phyloP scores from a whole-genome alignment of 2,797 vertebrate species.

The Epinephelus awoara region DNA sequence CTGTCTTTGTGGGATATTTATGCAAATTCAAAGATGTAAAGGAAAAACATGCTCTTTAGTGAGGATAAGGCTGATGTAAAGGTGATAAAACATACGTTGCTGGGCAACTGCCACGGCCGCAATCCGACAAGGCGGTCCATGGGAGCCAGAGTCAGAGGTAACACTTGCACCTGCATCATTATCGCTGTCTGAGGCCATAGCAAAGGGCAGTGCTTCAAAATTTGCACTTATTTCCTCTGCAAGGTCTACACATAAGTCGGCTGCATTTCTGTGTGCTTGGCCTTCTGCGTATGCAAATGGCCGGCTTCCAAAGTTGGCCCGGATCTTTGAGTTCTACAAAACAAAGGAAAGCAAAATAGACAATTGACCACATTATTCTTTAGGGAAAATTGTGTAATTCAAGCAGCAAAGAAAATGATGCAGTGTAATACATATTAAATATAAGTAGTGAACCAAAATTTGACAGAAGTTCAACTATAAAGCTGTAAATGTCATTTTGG shows the following conservation, averaged over 20 bases:
- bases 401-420: neutral
- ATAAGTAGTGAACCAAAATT: neutral
- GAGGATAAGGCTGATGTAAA: neutral
- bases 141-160: constrained; percentile 94
- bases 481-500: neutral
- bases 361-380: neutral
- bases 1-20: neutral
- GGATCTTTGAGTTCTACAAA: constrained; percentile 95
- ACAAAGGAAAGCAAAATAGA: neutral
- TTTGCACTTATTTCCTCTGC: constrained; percentile 99
- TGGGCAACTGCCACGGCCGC: constrained; percentile 93
- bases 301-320: constrained; percentile 95
- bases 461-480: neutral
- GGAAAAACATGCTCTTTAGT: neutral
- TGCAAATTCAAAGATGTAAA: constrained; percentile 4
- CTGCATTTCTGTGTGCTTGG: constrained; percentile 97
- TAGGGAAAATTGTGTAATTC: neutral
- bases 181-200: constrained; percentile 99
- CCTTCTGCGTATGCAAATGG: constrained; percentile 96
- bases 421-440: neutral
- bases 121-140: constrained; percentile 96
- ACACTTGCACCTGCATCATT: constrained; percentile 97
- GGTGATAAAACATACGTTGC: constrained; percentile 88
- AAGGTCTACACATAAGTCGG: constrained; percentile 95
- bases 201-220: constrained; percentile 98